Base-by-base conservation (phyloP, 2,888 invertebrate genomes). In the Hirtodrosophila alboralis region DNA sequence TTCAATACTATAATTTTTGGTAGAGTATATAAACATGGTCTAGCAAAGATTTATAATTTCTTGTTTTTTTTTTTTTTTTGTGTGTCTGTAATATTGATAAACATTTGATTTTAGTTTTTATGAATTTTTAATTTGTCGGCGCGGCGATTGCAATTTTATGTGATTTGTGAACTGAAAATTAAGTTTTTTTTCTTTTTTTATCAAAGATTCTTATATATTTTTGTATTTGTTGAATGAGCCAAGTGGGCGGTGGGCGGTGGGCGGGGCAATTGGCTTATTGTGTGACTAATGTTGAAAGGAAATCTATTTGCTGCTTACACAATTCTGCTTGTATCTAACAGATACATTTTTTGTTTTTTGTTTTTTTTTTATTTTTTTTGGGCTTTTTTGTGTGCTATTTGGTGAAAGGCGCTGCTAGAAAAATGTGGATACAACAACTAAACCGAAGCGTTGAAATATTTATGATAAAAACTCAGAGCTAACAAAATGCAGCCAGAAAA, bases 111-210 rank as follows among this genome's bases (percentile, higher is more conserved):
- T 77, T 58, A 33, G 31, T 62, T 78, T 71, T 66, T 78, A 84
- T 84, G 85, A 79, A 83, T 83, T 75, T 85, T 83, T 85, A 79
- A 79, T 79, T 85, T 83, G 75, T 49, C 23, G 3, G 18, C 18
- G 18, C 18, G 18, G 18, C 53, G 41, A 38, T 51, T 47, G 62
- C 64, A 84, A 68, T 62, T 71, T n/a, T 28, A 16, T 60, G 34
- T 74, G 76, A 67, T 68, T 74, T 77, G 67, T 83, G 65, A 60
- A 56, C 49, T 56, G 56, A 23, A 21, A n/a, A 40, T 33, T 4
- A 40, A 38, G 23, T 30, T 30, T 18, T 47, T 18, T 47, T 52
- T 52, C 18, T 31, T 66, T 37, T 57, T 26, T 37, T 57, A 18
- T n/a, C n/a, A n/a, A n/a, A n/a, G n/a, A n/a, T n/a, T n/a, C n/a